Evolutionary conservation across 2,113 vertebrate species (phyloP), one percentile per base, ranked within the genome.

Genomic region (Glaucomys volans): DNA sequence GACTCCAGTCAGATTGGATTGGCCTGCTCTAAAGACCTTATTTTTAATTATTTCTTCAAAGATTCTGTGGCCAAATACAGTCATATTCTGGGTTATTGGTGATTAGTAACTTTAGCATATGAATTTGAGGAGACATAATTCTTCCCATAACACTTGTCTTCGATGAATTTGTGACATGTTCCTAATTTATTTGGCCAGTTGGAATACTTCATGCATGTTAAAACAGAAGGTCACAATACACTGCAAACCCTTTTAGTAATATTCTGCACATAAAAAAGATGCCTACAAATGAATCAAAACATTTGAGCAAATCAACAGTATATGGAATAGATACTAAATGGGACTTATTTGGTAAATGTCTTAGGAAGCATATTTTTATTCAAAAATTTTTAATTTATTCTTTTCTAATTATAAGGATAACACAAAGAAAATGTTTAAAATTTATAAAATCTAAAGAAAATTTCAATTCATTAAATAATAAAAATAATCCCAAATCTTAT

Each of bases 341-440:
- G 4, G 62, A 72, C 32, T 84, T 12, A 75, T 42, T 91, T 67
- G 22, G 37, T 85, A 90, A 90, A 84, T 90, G 52, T 74, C 16
- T 87, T 62, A 54, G 26, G 52, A 96, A 89, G 44, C 52, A 54
- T 86, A 72, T 80, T 94, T 95, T 92, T 91, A n/a, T 64, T 57
- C n/a, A 93, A 59, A 64, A 30, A 82, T 54, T 44, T 67, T 82
- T 35, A 94, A 35, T 40, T 93, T 52, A 40, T 5, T 16, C 82
- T 85, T 93, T 75, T 77, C 20, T 62, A 79, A 47, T 76, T 71
- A 90, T 80, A 77, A 89, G 85, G 44, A 69, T 44, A 37, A 75
- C 35, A 67, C 1, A 76, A 76, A 80, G 72, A 94, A 42, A 72
- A 76, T 24, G 2, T 62, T 72, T 90, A 62, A 30, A 62, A 32